Conservation (phyloP, 2,113 vertebrate genomes). For the Aspidoscelis tigris region DNA sequence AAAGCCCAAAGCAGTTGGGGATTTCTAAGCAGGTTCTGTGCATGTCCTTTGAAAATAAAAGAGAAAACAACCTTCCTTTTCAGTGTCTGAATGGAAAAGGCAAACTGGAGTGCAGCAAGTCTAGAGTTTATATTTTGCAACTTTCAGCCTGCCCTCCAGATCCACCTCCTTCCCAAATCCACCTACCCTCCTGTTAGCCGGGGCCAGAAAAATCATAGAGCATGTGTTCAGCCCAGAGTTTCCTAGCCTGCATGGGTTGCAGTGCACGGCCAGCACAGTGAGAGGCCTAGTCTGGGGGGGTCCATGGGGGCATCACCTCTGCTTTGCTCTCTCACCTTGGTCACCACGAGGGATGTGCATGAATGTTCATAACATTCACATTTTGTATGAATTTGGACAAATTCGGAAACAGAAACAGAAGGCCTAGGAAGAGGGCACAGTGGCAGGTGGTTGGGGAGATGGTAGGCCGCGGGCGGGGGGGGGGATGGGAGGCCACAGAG, state of each 20-base stretch:
- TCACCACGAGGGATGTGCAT: too few species aligned
- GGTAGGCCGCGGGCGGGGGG: too few species aligned
- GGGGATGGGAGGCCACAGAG: too few species aligned
- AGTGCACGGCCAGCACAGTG: too few species aligned
- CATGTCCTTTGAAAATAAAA: constrained; percentile 14
- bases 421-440: too few species aligned
- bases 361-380: too few species aligned
- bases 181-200: background rate
- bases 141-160: background rate
- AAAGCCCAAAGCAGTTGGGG: constrained; percentile 27
- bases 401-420: too few species aligned
- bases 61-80: background rate
- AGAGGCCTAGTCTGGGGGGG: background rate
- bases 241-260: background rate
- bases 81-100: background rate
- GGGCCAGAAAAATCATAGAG: background rate
- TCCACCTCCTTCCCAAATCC: too few species aligned
- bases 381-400: too few species aligned
- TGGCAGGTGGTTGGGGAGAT: too few species aligned
- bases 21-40: constrained; percentile 36
- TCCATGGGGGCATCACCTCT: background rate
- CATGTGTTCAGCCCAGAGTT: background rate
- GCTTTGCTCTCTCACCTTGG: too few species aligned
- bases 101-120: background rate
- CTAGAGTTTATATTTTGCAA: too few species aligned